Evolutionary conservation across 1,140 invertebrate genomes (phyloP).

Genomic region (Schlechtendalia chinensis): DNA sequence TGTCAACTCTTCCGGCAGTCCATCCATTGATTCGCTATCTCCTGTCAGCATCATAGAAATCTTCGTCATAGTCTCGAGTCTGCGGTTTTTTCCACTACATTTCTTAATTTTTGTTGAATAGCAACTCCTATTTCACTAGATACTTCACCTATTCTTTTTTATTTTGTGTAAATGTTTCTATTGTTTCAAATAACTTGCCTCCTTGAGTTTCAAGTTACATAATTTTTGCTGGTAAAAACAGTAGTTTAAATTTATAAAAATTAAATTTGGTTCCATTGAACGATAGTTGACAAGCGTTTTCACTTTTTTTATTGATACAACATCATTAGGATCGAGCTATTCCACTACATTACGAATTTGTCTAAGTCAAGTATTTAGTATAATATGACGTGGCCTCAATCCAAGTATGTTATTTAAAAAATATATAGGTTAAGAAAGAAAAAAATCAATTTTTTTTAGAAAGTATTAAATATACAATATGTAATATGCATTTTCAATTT

Average conservation of each 20-base stretch:
- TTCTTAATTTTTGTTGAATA: no score
- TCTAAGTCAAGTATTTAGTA: background rate
- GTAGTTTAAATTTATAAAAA: slow-evolving; percentile 18
- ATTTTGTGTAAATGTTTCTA: background rate
- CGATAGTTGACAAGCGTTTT: background rate
- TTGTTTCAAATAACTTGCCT: no score
- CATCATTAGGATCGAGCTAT: background rate
- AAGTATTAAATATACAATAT: no score
- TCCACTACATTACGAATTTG: background rate
- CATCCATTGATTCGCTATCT: no score
- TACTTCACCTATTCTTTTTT: slow-evolving; percentile 11
- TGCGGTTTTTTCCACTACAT: slow-evolving; percentile 7
- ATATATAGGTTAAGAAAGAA: no score
- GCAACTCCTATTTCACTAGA: background rate
- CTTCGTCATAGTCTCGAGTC: background rate
- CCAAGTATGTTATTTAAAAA: no score
- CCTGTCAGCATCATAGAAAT: no score
- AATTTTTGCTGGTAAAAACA: background rate
- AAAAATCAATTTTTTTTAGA: no score
- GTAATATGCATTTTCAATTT: no score
- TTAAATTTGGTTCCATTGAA: slow-evolving; percentile 5
- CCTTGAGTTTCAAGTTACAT: background rate
- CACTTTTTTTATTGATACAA: background rate
- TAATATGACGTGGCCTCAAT: no score
- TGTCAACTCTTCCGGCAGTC: no score